These are phyloP conservation scores for Harpagifer antarcticus DNA, from an alignment of 2,797 vertebrate genomes.

Conservation along the genomic window DNA sequence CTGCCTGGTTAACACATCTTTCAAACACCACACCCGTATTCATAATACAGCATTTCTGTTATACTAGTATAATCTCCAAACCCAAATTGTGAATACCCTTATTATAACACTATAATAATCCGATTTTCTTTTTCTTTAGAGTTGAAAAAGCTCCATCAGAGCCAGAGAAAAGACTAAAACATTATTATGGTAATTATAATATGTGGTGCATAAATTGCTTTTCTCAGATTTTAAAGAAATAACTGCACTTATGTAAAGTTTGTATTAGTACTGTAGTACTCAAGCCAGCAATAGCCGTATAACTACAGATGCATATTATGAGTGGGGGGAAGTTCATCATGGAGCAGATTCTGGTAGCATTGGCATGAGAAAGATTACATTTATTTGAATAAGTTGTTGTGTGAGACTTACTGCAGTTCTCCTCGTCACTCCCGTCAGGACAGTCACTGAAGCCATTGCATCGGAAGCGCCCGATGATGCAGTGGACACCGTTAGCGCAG, in stretches of 20 bases:
- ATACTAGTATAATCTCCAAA: background rate
- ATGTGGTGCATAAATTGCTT: background rate
- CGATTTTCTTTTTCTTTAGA: background rate
- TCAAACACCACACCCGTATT: background rate
- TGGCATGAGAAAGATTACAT: constrained; percentile 12
- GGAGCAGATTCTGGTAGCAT: constrained; percentile 19
- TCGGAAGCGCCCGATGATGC: constrained; percentile 97
- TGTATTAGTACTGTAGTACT: background rate
- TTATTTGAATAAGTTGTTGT: constrained; percentile 6
- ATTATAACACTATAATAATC: background rate
- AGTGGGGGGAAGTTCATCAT: constrained; percentile 26
- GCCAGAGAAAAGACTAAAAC: background rate
- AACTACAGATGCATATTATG: constrained; percentile 6
- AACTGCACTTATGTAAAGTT: background rate
- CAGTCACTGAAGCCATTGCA: constrained; percentile 97
- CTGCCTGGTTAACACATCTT: background rate
- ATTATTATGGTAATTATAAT: background rate
- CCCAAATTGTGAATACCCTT: background rate
- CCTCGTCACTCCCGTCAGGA: constrained; percentile 95
- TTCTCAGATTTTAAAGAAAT: constrained; percentile 9
- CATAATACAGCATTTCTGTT: background rate
- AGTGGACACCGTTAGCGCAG: constrained; percentile 94
- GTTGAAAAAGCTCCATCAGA: background rate
- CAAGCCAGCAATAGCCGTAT: background rate
- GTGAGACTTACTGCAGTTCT: constrained; percentile 96